Evolutionary conservation across 1,140 invertebrate genomes (phyloP).

Genomic region (Drosophila jambulina): DNA sequence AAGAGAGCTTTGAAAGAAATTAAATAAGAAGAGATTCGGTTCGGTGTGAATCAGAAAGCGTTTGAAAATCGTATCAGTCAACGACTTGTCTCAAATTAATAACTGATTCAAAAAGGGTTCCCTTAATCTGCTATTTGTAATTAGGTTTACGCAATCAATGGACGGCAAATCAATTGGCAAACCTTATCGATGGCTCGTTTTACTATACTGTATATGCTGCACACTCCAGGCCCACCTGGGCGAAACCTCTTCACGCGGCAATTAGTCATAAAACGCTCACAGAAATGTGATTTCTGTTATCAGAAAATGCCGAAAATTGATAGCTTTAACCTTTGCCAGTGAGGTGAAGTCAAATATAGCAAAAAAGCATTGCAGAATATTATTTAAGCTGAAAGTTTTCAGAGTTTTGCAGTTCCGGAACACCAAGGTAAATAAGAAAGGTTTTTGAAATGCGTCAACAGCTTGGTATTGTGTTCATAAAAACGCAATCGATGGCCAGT

Average conservation of each 20-base stretch:
- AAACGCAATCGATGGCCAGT: slow-evolving; percentile 24
- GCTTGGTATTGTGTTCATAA: not conserved
- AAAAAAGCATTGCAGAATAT: slow-evolving; percentile 9
- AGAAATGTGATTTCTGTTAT: slow-evolving; percentile 40
- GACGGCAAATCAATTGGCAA: slow-evolving; percentile 18
- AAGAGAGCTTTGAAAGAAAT: not conserved
- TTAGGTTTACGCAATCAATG: slow-evolving; percentile 29
- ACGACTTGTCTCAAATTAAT: slow-evolving; percentile 4
- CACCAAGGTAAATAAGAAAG: slow-evolving; percentile 2
- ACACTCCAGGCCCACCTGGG: slow-evolving; percentile 13
- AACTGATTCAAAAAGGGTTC: slow-evolving; percentile 11
- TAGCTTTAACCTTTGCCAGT: slow-evolving; percentile 27
- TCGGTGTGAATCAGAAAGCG: not conserved
- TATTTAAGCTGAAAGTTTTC: not conserved
- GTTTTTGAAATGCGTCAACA: slow-evolving; percentile 27
- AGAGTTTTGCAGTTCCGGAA: not conserved
- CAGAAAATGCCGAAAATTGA: slow-evolving; percentile 26
- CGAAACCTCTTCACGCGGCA: slow-evolving; percentile 11
- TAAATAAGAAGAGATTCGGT: not conserved
- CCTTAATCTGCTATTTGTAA: slow-evolving; percentile 30
- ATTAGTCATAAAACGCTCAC: slow-evolving; percentile 62
- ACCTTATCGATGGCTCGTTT: slow-evolving; percentile 27
- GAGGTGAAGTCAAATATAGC: not conserved
- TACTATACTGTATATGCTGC: not conserved
- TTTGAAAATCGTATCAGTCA: slow-evolving; percentile 12